phyloP scores from a whole-genome alignment of 2,113 vertebrate species.

The Triplophysa tibetana region DNA sequence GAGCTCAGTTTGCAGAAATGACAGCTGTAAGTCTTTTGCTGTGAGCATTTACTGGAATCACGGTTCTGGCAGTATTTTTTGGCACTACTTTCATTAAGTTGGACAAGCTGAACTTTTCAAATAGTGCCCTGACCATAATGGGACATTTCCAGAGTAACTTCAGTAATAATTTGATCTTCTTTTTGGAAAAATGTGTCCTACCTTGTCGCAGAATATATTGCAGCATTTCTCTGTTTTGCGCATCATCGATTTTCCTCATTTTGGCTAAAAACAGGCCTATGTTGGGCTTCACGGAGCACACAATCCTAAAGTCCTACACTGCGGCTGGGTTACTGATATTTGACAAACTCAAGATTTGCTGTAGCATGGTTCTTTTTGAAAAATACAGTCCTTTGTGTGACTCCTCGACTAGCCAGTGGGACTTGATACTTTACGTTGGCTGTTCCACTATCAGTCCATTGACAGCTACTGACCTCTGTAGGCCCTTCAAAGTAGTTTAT shows the following conservation, averaged over 20 bases:
- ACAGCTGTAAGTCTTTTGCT: not conserved
- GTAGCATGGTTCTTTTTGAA: slow-evolving; percentile 8
- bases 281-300: not conserved
- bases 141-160: not conserved
- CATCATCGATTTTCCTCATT: not conserved
- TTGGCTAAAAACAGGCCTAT: not conserved
- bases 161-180: not conserved
- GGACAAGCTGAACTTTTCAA: slow-evolving; percentile 1
- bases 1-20: not conserved
- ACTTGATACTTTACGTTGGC: not conserved
- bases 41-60: not conserved
- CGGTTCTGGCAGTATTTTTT: not conserved
- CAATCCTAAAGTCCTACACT: not conserved
- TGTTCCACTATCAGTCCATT: not conserved
- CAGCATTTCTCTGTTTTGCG: not conserved
- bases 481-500: slow-evolving; percentile 9
- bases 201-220: not conserved
- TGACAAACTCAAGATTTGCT: slow-evolving; percentile 19
- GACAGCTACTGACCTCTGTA: not conserved
- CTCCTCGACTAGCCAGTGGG: no score
- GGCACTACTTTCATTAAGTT: not conserved
- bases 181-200: not conserved
- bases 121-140: not conserved
- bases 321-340: not conserved
- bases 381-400: not conserved